Conservation (phyloP, 2,113 vertebrate species). For the Serilophus lunatus region DNA sequence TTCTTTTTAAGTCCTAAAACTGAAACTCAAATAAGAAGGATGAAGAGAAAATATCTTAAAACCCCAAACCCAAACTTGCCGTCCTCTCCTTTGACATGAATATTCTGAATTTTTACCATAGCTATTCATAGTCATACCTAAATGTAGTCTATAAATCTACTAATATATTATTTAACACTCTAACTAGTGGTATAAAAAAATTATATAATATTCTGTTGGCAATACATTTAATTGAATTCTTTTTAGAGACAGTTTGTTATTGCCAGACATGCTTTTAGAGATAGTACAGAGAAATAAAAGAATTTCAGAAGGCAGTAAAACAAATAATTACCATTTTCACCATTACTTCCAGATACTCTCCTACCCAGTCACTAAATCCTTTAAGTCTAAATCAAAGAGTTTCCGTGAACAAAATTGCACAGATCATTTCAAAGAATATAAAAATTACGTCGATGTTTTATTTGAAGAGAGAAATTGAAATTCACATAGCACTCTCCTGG, state of each 20-base stretch:
- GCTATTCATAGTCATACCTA: slow-evolving; percentile 46
- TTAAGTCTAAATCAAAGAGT: slow-evolving; percentile 39
- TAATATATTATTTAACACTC: slow-evolving; percentile 62
- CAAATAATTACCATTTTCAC: slow-evolving; percentile 40
- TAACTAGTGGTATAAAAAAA: slow-evolving; percentile 47
- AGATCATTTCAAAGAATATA: slow-evolving; percentile 32
- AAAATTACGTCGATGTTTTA: not conserved
- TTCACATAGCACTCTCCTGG: not conserved
- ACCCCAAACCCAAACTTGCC: not conserved
- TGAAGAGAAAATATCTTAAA: not conserved
- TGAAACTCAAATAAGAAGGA: slow-evolving; percentile 33
- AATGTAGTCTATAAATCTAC: slow-evolving; percentile 56
- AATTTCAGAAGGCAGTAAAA: slow-evolving; percentile 36
- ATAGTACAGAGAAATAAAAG: slow-evolving; percentile 42
- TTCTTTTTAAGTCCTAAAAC: slow-evolving; percentile 46
- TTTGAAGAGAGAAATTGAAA: slow-evolving; percentile 40
- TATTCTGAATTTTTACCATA: slow-evolving; percentile 18
- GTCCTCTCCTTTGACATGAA: not conserved
- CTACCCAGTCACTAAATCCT: not conserved
- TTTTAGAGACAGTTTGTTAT: slow-evolving; percentile 31
- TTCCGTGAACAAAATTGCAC: not conserved
- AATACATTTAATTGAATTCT: slow-evolving; percentile 51
- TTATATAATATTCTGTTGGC: slow-evolving; percentile 40
- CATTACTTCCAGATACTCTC: not conserved
- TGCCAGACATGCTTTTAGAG: slow-evolving; percentile 57